These are phyloP conservation scores for Recurvirostra avosetta DNA, from an alignment of 2,113 vertebrate genomes.

Conservation along the genomic window DNA sequence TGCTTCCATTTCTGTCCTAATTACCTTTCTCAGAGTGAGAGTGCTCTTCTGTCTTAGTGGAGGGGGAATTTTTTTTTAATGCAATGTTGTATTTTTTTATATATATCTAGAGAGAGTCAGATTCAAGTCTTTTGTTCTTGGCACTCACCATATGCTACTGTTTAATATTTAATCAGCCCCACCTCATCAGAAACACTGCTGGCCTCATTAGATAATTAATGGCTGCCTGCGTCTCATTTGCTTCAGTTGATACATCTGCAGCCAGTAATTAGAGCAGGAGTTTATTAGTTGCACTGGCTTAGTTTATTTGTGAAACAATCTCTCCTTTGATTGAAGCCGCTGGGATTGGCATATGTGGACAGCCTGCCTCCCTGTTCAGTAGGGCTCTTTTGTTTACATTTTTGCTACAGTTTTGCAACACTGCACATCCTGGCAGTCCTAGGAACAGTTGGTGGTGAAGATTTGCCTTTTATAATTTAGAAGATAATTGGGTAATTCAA, in stretches of 20 bases:
- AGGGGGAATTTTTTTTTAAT: not conserved
- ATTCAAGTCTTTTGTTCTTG: slow-evolving; percentile 74
- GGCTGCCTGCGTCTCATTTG: slow-evolving; percentile 78
- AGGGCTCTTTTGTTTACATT: slow-evolving; percentile 78
- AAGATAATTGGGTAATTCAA: slow-evolving; percentile 79
- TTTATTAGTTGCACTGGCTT: slow-evolving; percentile 83
- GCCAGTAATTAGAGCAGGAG: slow-evolving; percentile 84
- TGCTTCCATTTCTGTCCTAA: slow-evolving; percentile 69
- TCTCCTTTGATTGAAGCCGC: slow-evolving; percentile 75
- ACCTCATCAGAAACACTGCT: slow-evolving; percentile 81
- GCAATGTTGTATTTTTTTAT: not conserved
- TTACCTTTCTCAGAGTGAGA: slow-evolving; percentile 68
- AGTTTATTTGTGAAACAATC: slow-evolving; percentile 78
- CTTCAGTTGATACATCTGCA: slow-evolving; percentile 84
- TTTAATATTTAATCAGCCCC: slow-evolving; percentile 92
- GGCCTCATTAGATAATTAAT: slow-evolving; percentile 89
- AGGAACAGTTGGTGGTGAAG: slow-evolving; percentile 77
- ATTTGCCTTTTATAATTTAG: slow-evolving; percentile 81
- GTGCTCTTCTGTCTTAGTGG: slow-evolving; percentile 35
- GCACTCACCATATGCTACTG: slow-evolving; percentile 80
- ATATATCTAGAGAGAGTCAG: not conserved
- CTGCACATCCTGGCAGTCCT: slow-evolving; percentile 65
- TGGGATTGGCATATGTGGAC: slow-evolving; percentile 72
- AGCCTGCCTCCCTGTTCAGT: slow-evolving; percentile 68
- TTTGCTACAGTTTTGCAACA: slow-evolving; percentile 76